Conservation (phyloP, 1,140 invertebrate genomes). For the Paracyclopina nana region DNA sequence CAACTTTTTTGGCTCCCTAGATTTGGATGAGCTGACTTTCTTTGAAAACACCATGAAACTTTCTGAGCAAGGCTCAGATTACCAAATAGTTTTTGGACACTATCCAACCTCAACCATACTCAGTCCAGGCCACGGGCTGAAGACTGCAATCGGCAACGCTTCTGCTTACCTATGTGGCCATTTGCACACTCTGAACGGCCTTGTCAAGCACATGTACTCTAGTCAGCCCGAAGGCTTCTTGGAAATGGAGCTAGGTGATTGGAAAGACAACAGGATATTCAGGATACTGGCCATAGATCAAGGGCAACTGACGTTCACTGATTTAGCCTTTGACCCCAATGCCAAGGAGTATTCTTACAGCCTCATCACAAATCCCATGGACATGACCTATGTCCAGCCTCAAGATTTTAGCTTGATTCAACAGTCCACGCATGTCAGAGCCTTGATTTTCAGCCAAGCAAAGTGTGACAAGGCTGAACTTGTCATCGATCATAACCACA, state of each 20-base stretch:
- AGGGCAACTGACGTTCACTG: constrained; percentile 68
- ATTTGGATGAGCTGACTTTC: constrained; percentile 35
- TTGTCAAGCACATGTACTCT: constrained; percentile 66
- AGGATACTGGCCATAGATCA: constrained; percentile 65
- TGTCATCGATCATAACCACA: no score
- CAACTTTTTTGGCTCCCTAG: constrained; percentile 66
- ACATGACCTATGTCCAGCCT: no score
- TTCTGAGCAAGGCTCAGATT: constrained; percentile 25
- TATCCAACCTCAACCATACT: constrained; percentile 77
- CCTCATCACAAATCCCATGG: no score
- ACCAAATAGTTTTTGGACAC: constrained; percentile 71
- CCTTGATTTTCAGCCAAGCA: no score
- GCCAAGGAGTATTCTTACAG: no score
- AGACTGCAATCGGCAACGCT: constrained; percentile 16
- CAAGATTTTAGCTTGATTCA: no score
- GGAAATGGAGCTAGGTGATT: constrained; percentile 77
- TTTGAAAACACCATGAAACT: constrained; percentile 23
- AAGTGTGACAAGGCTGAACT: no score
- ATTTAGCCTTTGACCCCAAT: constrained; percentile 26
- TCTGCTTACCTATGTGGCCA: constrained; percentile 77
- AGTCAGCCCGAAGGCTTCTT: constrained; percentile 58
- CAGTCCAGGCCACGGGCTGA: constrained; percentile 25
- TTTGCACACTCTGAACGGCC: constrained; percentile 56
- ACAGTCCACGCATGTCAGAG: no score
- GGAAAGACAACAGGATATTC: constrained; percentile 77